These are phyloP conservation scores for Pangasianodon gigas DNA, from an alignment of 2,113 vertebrate genomes.

Conservation along the genomic window DNA sequence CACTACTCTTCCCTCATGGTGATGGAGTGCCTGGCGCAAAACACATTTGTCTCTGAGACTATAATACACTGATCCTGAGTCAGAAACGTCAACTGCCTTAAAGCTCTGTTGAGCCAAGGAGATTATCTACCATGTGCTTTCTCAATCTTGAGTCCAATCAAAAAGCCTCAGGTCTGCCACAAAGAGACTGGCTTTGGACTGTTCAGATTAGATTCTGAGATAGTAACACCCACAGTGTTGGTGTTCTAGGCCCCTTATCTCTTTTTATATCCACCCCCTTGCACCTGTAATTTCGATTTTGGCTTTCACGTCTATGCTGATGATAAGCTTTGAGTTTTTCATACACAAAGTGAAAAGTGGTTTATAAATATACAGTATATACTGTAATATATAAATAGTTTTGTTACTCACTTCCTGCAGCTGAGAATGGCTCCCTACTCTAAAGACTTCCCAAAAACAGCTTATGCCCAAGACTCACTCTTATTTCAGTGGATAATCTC, in stretches of 20 bases:
- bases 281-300: not conserved
- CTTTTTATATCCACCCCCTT: not conserved
- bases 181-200: conserved; percentile 1
- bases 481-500: not conserved
- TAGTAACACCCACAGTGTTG: not conserved
- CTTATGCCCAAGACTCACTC: not conserved
- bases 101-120: conserved; percentile 41
- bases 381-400: not conserved
- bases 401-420: not conserved
- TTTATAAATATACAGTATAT: not conserved
- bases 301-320: not conserved
- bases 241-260: not conserved
- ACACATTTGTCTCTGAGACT: conserved; percentile 43
- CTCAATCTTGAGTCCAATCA: conserved; percentile 31
- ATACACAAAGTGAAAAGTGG: not conserved
- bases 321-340: not conserved
- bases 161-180: conserved; percentile 9
- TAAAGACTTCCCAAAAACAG: not conserved
- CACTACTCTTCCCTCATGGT: conserved; percentile 44
- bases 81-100: conserved; percentile 36
- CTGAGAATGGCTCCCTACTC: not conserved
- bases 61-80: conserved; percentile 36
- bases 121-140: conserved; percentile 34
- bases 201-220: conserved; percentile 17
- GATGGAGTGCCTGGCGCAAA: conserved; percentile 46